Evolutionary conservation across 1,140 invertebrate species (phyloP).

Genomic region (Thereuonema tuberculata): DNA sequence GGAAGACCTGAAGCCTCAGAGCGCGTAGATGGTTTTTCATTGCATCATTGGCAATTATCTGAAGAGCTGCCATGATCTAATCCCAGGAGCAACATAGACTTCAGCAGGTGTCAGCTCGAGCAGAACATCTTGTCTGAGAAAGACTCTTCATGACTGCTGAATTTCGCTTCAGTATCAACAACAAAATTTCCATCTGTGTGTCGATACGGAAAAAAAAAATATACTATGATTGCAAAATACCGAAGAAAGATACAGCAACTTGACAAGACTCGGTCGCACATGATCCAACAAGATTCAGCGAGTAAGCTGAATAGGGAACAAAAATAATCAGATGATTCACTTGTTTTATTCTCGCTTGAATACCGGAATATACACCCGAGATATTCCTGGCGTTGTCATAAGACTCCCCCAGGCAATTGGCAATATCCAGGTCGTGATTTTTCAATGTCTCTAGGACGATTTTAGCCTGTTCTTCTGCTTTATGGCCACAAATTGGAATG

Average conservation of each 20-base stretch:
- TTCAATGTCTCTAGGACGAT: constrained; percentile 9
- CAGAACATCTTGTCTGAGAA: constrained; percentile 1
- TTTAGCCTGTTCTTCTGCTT: constrained; percentile 10
- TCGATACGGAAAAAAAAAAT: neutral
- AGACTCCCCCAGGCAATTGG: constrained; percentile 19
- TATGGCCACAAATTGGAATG: constrained; percentile 12
- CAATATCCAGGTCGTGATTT: constrained; percentile 14
- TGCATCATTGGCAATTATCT: neutral
- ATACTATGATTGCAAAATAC: neutral
- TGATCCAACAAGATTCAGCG: neutral
- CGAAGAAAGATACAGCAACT: neutral
- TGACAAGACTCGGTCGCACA: neutral
- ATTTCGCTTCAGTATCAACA: neutral
- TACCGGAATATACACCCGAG: constrained; percentile 18
- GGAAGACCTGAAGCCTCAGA: neutral
- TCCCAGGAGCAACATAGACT: neutral
- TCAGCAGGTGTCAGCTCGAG: neutral
- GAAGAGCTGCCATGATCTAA: neutral
- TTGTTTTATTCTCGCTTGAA: constrained; percentile 15
- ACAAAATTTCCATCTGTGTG: neutral
- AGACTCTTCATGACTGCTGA: neutral
- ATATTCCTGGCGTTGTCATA: constrained; percentile 21
- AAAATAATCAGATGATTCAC: no score
- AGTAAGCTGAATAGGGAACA: neutral
- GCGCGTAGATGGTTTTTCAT: neutral